Conservation (phyloP, 1,140 invertebrate genomes). For the Streblospio benedicti region DNA sequence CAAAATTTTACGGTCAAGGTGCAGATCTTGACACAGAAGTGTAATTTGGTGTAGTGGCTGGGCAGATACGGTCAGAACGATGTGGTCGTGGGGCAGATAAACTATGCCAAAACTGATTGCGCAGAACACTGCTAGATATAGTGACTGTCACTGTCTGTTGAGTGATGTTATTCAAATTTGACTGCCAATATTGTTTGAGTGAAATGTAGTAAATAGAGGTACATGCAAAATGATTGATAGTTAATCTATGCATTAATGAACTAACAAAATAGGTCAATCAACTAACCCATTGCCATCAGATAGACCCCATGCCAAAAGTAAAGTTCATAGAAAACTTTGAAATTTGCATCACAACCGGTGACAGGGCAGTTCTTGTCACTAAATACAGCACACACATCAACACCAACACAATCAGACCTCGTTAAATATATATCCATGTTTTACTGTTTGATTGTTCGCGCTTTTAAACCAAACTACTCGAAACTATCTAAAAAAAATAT, state of each 20-base stretch:
- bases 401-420: slow-evolving; percentile 33
- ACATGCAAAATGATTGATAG: not conserved
- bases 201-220: not conserved
- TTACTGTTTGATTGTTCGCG: slow-evolving; percentile 1
- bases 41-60: too few relatives aligned
- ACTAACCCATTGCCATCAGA: slow-evolving; percentile 53
- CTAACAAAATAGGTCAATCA: too few relatives aligned
- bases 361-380: slow-evolving; percentile 33
- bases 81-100: too few relatives aligned
- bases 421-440: slow-evolving; percentile 39
- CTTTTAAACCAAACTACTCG: too few relatives aligned
- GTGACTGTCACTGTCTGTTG: not conserved
- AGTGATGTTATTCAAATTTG: not conserved
- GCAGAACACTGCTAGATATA: not conserved
- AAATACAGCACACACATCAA: slow-evolving; percentile 38
- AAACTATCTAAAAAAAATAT: too few relatives aligned
- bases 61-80: too few relatives aligned
- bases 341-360: slow-evolving; percentile 38
- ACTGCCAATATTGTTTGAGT: not conserved
- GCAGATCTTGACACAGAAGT: too few relatives aligned
- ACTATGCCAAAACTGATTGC: too few relatives aligned
- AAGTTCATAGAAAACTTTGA: slow-evolving; percentile 53
- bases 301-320: slow-evolving; percentile 59
- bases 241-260: too few relatives aligned
- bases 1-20: too few relatives aligned